A percentile compares a stretch with the other conserved stretches of the same genome.
These are phyloP conservation scores for Fulmarus glacialis DNA, from an alignment of 2,113 vertebrate species.

Conservation along the genomic window DNA sequence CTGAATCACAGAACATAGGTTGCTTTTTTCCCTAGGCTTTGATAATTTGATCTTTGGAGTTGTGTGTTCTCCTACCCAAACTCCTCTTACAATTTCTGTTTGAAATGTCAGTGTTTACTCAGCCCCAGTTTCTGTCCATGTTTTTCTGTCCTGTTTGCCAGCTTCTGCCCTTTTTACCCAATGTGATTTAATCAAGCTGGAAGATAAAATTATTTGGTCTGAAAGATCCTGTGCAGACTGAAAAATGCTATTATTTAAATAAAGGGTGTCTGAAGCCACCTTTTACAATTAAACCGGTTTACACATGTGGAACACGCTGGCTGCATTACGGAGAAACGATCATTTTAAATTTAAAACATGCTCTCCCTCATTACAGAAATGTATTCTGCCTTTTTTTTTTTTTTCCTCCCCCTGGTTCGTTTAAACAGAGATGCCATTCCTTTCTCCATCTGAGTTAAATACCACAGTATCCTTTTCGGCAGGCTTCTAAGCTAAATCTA, in stretches of 20 bases:
- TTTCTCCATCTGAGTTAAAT: conserved; percentile 60
- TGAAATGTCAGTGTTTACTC: not conserved
- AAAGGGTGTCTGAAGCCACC: not conserved
- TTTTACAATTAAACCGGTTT: not conserved
- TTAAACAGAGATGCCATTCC: conserved; percentile 60
- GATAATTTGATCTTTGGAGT: not conserved
- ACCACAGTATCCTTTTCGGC: conserved; percentile 70
- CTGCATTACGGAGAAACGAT: not conserved
- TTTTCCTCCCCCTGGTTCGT: not conserved
- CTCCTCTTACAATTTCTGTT: not conserved
- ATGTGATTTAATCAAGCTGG: not conserved
- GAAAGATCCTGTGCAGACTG: not conserved
- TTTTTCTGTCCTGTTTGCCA: not conserved
- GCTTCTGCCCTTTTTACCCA: not conserved
- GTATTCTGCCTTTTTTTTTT: not conserved
- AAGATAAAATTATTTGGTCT: not conserved
- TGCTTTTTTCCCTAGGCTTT: not conserved
- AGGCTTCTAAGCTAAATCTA: conserved; percentile 78
- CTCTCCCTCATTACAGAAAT: conserved; percentile 17
- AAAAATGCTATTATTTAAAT: not conserved
- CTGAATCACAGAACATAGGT: not conserved
- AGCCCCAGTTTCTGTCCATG: not conserved
- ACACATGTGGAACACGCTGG: not conserved
- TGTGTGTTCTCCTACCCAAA: not conserved
- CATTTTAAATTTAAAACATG: not conserved